Evolutionary conservation across 2,888 invertebrate species (phyloP), one percentile per base, ranked within the genome.

Genomic region (Spialia ferax): DNA sequence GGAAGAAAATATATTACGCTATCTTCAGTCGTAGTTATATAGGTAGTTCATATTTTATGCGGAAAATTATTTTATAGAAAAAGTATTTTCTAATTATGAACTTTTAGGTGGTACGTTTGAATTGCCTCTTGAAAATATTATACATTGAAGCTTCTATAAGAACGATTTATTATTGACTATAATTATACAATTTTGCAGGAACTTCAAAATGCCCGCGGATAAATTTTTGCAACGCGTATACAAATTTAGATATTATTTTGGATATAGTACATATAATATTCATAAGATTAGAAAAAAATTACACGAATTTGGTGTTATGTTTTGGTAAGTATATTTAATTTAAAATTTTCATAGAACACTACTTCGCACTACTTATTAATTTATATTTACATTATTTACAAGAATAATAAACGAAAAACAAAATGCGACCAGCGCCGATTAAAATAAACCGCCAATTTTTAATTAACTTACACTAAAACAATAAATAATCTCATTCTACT

Each of bases 11-110:
- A 29, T 67, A 80, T 76, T 82, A 79, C 82, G 79, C 85, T 89
- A 89, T 86, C 78, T 80, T 92, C 92, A 92, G 93, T 93, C 93
- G 81, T 85, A 91, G 87, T 81, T 86, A 80, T 77, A n/a, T n/a
- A n/a, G n/a, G n/a, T n/a, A 84, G 77, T 79, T 79, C 74, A 79
- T 81, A 80, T 70, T 73, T 71, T 66, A 52, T 15, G 32, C 35
- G 35, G n/a, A 59, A n/a, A 63, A 59, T n/a, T 54, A 54, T 10
- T 54, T 54, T 38, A 42, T 55, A n/a, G 35, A 23, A 57, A 66
- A 79, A 73, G 50, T 70, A 74, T 71, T 75, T 42, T 45, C 76
- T 80, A 78, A 72, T 79, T 76, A 79, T 79, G 77, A 78, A 76
- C 78, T 75, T 38, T 13, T n/a, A n/a, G 6, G 32, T 76, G 69